Conservation (phyloP, 2,113 vertebrate species). For the Aptenodytes patagonicus region DNA sequence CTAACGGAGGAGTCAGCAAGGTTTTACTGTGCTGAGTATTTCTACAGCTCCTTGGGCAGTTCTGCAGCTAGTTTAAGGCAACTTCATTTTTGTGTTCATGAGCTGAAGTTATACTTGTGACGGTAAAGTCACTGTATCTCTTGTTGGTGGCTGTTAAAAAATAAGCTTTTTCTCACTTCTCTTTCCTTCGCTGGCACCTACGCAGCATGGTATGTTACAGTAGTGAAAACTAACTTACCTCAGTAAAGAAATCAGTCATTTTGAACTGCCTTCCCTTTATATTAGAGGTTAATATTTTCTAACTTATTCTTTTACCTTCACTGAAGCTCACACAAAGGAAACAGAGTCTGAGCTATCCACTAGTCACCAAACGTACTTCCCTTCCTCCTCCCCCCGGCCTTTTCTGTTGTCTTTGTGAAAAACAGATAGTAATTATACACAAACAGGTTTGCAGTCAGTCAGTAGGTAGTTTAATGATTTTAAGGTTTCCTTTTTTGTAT, state of each 20-base stretch:
- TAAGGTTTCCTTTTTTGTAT: conserved; percentile 12
- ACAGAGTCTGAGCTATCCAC: not conserved
- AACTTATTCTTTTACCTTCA: not conserved
- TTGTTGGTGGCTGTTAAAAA: not conserved
- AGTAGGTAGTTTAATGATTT: conserved; percentile 24
- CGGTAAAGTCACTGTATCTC: not conserved
- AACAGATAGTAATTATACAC: conserved; percentile 1
- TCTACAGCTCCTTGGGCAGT: not conserved
- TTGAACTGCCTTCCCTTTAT: not conserved
- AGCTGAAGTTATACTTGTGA: not conserved
- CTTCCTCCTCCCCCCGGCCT: not conserved
- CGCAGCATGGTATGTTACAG: not conserved
- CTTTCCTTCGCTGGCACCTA: not conserved
- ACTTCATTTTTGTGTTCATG: not conserved
- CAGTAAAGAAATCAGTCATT: not conserved
- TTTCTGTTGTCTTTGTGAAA: not conserved
- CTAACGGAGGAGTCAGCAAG: not conserved
- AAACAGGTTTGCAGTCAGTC: conserved; percentile 1
- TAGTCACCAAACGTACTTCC: not conserved
- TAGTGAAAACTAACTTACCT: not conserved
- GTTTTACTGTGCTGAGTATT: not conserved
- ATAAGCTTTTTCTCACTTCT: not conserved
- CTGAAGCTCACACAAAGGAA: not conserved
- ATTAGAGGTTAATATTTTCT: not conserved
- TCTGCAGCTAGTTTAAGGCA: not conserved